A percentile compares a stretch with the other conserved stretches of the same genome.
phyloP scores from a whole-genome alignment of 2,113 vertebrate genomes.

The Zosterops hypoxanthus region DNA sequence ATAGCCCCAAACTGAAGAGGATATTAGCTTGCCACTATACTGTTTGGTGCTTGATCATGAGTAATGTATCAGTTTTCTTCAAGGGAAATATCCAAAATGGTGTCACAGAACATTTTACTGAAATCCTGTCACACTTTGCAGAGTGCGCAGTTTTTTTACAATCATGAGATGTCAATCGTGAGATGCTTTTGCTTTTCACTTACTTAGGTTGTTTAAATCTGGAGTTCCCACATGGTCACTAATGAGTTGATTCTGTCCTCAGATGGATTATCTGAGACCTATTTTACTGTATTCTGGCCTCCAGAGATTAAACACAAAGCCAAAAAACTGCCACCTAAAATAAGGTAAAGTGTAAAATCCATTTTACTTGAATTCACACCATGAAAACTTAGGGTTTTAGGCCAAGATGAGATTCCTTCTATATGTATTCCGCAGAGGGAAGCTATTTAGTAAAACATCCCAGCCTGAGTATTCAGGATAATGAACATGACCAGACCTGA shows the following conservation, averaged over 20 bases:
- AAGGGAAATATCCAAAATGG: background rate
- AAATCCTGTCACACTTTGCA: background rate
- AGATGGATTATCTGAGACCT: background rate
- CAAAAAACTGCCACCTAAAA: background rate
- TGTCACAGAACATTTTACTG: background rate
- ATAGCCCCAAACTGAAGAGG: background rate
- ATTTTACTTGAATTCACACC: background rate
- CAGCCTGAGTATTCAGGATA: rapidly evolving
- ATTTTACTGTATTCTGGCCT: background rate
- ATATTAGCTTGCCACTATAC: background rate
- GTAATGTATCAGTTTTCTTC: background rate
- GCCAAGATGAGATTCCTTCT: background rate
- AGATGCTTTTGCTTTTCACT: background rate
- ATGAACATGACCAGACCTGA: rapidly evolving
- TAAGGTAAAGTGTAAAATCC: background rate
- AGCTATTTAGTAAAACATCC: background rate
- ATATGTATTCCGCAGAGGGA: background rate
- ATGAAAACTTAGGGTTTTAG: background rate
- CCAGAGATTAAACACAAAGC: background rate
- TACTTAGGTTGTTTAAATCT: background rate
- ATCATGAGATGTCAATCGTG: background rate
- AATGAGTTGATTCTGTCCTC: background rate
- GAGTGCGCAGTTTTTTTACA: background rate
- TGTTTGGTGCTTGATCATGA: background rate
- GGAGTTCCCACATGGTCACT: background rate